Conservation (phyloP, 1,140 invertebrate species). For the Araneus ventricosus region DNA sequence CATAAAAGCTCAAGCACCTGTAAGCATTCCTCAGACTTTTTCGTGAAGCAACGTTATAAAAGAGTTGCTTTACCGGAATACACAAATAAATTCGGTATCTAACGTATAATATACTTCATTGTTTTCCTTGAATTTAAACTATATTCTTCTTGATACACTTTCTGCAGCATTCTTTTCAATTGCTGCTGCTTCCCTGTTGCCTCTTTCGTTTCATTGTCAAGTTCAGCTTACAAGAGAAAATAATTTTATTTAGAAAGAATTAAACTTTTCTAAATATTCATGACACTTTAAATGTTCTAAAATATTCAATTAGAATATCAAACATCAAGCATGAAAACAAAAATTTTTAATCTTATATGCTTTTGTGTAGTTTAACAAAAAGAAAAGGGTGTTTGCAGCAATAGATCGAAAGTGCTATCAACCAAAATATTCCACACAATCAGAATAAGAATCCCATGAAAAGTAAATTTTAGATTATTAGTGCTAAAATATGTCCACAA, state of each 20-base stretch:
- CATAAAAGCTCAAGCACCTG: too few species aligned
- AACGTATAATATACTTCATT: constrained; percentile 87
- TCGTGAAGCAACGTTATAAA: too few species aligned
- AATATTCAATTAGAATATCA: too few species aligned
- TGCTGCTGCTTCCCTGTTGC: constrained; percentile 88
- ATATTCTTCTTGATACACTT: constrained; percentile 85
- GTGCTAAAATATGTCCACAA: too few species aligned
- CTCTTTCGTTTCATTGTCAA: constrained; percentile 94
- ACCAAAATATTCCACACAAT: constrained; percentile 97
- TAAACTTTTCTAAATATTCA: not conserved
- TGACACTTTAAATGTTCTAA: too few species aligned
- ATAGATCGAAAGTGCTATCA: constrained; percentile 94
- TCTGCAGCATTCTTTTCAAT: constrained; percentile 85
- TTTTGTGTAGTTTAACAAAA: constrained; percentile 94
- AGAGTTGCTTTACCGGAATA: too few species aligned
- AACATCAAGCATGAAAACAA: not conserved
- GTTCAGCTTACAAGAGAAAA: constrained; percentile 87
- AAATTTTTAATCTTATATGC: constrained; percentile 86
- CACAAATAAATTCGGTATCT: too few species aligned
- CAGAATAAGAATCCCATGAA: constrained; percentile 84
- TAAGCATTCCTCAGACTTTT: too few species aligned
- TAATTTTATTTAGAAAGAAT: not conserved
- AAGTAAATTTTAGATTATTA: not conserved
- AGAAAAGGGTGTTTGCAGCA: constrained; percentile 96
- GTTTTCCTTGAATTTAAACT: constrained; percentile 86